These are phyloP conservation scores for Drosophila micromelanica DNA, from an alignment of 1,140 invertebrate species.

Conservation along the genomic window DNA sequence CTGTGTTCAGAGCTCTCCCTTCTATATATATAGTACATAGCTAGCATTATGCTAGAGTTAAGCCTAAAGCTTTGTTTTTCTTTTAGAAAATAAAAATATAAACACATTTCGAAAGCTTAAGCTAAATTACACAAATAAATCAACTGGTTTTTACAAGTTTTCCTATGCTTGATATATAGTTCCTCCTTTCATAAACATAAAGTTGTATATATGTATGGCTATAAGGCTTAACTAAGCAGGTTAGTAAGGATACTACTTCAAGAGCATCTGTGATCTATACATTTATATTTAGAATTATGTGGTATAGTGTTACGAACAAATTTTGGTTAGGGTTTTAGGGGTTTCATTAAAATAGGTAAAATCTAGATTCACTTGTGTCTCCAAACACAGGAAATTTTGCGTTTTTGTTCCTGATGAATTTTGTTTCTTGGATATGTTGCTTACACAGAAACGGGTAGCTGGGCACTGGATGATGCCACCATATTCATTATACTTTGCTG, in stretches of 20 bases:
- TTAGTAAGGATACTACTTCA: slow-evolving; percentile 9
- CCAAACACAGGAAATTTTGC: slow-evolving; percentile 10
- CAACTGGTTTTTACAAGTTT: slow-evolving; percentile 30
- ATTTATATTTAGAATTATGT: slow-evolving; percentile 9
- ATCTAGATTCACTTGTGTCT: slow-evolving; percentile 7
- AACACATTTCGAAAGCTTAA: slow-evolving; percentile 40
- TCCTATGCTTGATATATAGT: slow-evolving; percentile 17
- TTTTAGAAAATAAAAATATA: slow-evolving; percentile 60
- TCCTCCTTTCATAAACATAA: background rate
- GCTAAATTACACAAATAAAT: slow-evolving; percentile 30
- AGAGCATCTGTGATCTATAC: slow-evolving; percentile 10
- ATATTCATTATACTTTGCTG: slow-evolving; percentile 19
- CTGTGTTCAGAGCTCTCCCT: slow-evolving; percentile 19
- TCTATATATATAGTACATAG: slow-evolving; percentile 25
- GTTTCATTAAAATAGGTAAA: slow-evolving; percentile 21
- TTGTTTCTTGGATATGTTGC: slow-evolving; percentile 2
- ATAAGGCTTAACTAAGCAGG: slow-evolving; percentile 2
- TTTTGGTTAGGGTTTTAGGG: slow-evolving; percentile 17
- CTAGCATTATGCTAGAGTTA: slow-evolving; percentile 30
- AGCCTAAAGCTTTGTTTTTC: slow-evolving; percentile 49
- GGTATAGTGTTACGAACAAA: slow-evolving; percentile 9
- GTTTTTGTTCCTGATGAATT: background rate
- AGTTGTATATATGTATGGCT: background rate
- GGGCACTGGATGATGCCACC: background rate
- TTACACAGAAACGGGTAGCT: slow-evolving; percentile 4